Evolutionary conservation across 2,797 vertebrate species (phyloP).

Genomic region (Muscicapa comitata): DNA sequence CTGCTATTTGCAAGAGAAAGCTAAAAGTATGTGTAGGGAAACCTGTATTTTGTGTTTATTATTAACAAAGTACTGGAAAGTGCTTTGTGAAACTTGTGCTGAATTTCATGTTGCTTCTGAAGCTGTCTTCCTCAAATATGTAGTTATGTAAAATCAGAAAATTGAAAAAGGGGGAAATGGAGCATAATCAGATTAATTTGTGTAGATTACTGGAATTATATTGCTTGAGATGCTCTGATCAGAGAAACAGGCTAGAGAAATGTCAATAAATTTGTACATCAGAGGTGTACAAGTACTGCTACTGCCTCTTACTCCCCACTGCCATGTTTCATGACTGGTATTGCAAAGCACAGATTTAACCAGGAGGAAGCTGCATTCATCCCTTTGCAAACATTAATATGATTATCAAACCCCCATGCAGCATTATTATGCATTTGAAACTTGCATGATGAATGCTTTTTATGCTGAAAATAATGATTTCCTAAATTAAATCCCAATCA

Average conservation of each 20-base stretch:
- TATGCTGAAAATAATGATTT: background rate
- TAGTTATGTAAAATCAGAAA: background rate
- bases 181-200: background rate
- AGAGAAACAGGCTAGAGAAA: background rate
- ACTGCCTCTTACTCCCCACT: background rate
- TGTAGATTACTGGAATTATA: background rate
- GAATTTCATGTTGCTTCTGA: background rate
- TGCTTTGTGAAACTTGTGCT: background rate
- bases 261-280: background rate
- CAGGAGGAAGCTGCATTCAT: background rate
- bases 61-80: slow-evolving; percentile 2
- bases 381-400: background rate
- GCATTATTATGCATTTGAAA: background rate
- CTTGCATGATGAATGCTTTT: background rate
- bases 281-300: background rate
- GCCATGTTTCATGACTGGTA: background rate
- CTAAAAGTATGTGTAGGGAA: background rate
- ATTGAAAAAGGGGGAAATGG: background rate
- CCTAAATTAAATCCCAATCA: background rate
- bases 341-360: background rate
- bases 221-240: background rate
- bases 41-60: background rate
- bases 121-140: background rate
- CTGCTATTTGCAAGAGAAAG: slow-evolving; percentile 2
- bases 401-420: background rate